phyloP scores from a whole-genome alignment of 1,140 invertebrate species.

The Drosophila bocqueti region DNA sequence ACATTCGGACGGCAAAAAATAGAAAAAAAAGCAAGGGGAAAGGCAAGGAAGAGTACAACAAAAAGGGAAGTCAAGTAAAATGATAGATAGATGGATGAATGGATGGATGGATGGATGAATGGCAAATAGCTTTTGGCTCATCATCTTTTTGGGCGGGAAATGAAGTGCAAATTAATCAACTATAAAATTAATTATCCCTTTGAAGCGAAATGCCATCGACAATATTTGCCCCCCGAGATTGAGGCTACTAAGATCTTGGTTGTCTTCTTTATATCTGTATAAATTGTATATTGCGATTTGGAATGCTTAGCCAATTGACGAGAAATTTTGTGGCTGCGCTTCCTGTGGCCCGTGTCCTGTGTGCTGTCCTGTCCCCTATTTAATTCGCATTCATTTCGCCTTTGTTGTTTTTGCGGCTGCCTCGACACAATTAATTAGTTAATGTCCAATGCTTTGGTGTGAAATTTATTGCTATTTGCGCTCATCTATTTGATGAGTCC shows the following conservation, averaged over 20 bases:
- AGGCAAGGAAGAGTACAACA: slow-evolving; percentile 12
- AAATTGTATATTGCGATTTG: slow-evolving; percentile 8
- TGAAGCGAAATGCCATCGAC: slow-evolving; percentile 32
- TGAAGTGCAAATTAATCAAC: slow-evolving; percentile 60
- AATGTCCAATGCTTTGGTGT: slow-evolving; percentile 74
- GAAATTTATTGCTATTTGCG: slow-evolving; percentile 78
- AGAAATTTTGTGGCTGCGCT: slow-evolving; percentile 13
- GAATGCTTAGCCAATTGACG: slow-evolving; percentile 12
- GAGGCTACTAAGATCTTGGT: neutral
- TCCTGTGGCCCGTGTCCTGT: neutral
- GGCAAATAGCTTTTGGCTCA: slow-evolving; percentile 52
- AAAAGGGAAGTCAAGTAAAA: slow-evolving; percentile 18
- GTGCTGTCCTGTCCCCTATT: slow-evolving; percentile 14
- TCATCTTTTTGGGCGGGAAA: slow-evolving; percentile 36
- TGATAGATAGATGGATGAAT: slow-evolving; percentile 2
- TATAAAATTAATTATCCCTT: slow-evolving; percentile 64
- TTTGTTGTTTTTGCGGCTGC: slow-evolving; percentile 65
- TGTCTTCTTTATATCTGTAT: neutral
- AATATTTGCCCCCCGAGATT: slow-evolving; percentile 1
- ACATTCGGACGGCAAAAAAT: slow-evolving; percentile 12
- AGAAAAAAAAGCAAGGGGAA: neutral
- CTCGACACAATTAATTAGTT: slow-evolving; percentile 82
- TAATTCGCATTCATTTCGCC: slow-evolving; percentile 30
- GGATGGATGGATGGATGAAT: slow-evolving; percentile 20
- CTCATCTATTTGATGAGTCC: slow-evolving; percentile 66